Conservation (phyloP, 2,888 invertebrate genomes). For the Cerastis leucographa region DNA sequence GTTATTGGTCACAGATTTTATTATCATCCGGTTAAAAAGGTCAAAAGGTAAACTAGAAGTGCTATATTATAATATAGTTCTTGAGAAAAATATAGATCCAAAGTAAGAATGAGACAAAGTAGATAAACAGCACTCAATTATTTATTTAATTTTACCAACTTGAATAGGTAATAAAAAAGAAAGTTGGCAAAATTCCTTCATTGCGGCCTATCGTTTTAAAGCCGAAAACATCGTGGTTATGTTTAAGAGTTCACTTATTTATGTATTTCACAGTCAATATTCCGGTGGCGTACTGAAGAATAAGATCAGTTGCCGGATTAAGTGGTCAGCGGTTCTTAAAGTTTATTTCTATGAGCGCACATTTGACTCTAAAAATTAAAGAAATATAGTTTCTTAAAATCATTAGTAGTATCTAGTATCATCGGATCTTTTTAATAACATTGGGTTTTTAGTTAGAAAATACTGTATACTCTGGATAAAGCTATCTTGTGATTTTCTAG, state of each 20-base stretch:
- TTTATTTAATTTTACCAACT: background rate
- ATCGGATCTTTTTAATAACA: too few relatives aligned
- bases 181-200: background rate
- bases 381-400: too few relatives aligned
- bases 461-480: background rate
- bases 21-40: constrained; percentile 4
- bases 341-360: background rate
- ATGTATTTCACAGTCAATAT: constrained; percentile 61
- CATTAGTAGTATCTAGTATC: too few relatives aligned
- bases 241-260: constrained; percentile 21
- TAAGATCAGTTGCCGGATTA: constrained; percentile 28
- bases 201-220: background rate
- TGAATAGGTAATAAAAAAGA: background rate
- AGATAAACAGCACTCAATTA: background rate
- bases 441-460: too few relatives aligned
- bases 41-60: constrained; percentile 12
- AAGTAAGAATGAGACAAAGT: background rate
- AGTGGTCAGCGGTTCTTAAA: constrained; percentile 13
- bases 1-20: constrained; percentile 19
- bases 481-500: background rate
- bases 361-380: too few relatives aligned
- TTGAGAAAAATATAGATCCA: constrained; percentile 6
- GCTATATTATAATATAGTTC: background rate
- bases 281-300: constrained; percentile 54
- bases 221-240: background rate